Evolutionary conservation across 2,797 vertebrate genomes (phyloP), one percentile per base, ranked within the genome.

Genomic region (Tenualosa ilisha): DNA sequence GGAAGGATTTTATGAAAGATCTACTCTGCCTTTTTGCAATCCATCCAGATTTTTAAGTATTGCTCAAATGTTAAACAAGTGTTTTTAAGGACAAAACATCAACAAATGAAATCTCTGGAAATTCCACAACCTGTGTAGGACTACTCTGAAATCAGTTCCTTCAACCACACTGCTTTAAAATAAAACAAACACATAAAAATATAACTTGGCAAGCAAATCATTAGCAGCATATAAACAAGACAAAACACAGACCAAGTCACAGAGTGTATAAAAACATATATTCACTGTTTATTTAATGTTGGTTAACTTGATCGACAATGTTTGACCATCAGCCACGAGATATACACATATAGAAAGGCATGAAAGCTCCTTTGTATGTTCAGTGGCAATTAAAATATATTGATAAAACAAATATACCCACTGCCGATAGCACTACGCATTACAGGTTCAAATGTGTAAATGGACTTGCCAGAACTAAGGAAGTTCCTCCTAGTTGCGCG

Each of bases 251-350:
- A 86, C 17, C n/a, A 37, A 59, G 87, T 91, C 85, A 86, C 85
- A 88, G 43, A 43, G 54, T 87, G 89, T 94, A 94, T 94, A 95
- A 95, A 96, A 95, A 95, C 93, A 95, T 94, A 94, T 89, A 94
- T 94, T 96, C 95, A 95, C 96, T 93, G 92, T 94, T 95, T 93
- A 92, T 92, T 94, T 95, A 95, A 92, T 90, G 91, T 90, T 87
- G 91, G 93, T 93, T 94, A 95, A 94, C 89, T 93, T 92, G 87
- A 91, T 93, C 89, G 91, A 93, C 93, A 95, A 92, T 92, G 89
- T 88, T 90, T 89, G 91, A 89, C 88, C 84, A 84, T 89, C 89
- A 85, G 91, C 91, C 92, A 90, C 89, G 88, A 93, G 89, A 93
- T 93, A 92, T 85, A 92, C 68, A 89, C 92, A 86, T 85, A 86